Base-by-base conservation (phyloP, 1,140 invertebrate genomes). In the Hycleus phaleratus region DNA sequence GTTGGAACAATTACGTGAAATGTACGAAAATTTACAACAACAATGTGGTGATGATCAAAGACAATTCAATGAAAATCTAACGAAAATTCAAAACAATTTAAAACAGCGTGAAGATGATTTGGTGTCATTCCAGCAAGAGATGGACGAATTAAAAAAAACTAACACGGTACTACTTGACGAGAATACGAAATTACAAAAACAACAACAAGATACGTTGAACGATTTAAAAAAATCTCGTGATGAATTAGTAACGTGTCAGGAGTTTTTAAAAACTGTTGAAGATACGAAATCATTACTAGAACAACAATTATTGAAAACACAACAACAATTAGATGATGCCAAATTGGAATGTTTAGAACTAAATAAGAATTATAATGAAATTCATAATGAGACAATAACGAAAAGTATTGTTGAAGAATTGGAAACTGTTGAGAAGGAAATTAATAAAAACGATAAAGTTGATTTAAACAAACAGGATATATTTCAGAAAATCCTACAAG, bases 81-180 rank as follows among this genome's bases (percentile, higher is more conserved):
- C 44, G 39, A 49, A 55, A 11, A 12, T 49, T 11, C 49, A 39
- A 26, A 43, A 38, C 4, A n/a, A 38, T n/a, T 49, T 49, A n/a
- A 49, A 49, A 40, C 18, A 18, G 6, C 24, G 26, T 10, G 46
- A 60, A 7, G 55, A 63, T 18, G 51, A 63, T 9, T 38, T 12
- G 40, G 42, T 48, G 40, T 40, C 57, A 42, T 49, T 54, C 6
- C 42, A 56, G 40, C 38, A 48, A 10, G 26, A 61, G 38, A 4
- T 61, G n/a, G 39, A 49, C 39, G 49, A 59, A 39, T 42, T 56
- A 4, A 44, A 52, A 49, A 46, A 62, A 46, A 39, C 57, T 8
- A 7, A 51, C 18, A 51, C 24, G 42, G n/a, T 46, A 25, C 38
- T 54, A 38, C 45, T 38, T 32, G 46, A 46, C 5, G 38, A n/a